Conservation (phyloP, 2,797 vertebrate species). For the Scolopax rusticola region DNA sequence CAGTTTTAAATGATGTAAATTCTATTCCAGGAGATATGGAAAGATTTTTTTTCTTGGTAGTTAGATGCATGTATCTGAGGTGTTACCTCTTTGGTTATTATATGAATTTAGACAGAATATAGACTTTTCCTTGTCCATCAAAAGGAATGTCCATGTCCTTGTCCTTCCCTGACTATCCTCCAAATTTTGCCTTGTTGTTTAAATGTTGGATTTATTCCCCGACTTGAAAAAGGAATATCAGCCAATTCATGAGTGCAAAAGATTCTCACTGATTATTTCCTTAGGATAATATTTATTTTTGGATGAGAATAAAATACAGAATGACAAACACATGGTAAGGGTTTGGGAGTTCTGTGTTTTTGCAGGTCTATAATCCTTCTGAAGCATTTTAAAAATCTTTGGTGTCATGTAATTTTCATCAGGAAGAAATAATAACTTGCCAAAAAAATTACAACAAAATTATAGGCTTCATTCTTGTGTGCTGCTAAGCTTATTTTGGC, state of each 20-base stretch:
- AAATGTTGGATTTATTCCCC: neutral
- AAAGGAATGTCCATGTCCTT: no score
- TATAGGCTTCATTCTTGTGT: neutral
- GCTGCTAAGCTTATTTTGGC: neutral
- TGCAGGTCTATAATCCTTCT: neutral
- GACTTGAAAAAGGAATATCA: neutral
- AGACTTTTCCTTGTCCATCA: neutral
- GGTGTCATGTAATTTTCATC: neutral
- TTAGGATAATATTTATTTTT: neutral
- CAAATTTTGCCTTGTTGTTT: neutral
- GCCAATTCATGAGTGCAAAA: neutral
- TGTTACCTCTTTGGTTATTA: neutral
- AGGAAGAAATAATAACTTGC: neutral
- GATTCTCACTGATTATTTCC: neutral
- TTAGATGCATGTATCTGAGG: neutral
- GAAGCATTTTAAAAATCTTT: neutral
- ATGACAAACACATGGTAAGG: neutral
- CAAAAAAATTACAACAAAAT: neutral
- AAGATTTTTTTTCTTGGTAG: neutral
- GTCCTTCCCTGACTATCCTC: neutral
- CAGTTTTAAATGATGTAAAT: neutral
- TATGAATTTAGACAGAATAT: neutral
- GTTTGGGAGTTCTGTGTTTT: accelerated
- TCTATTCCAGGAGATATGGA: neutral
- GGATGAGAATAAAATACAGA: accelerated